Conservation (phyloP, 1,140 invertebrate genomes). For the Hermetia illucens region DNA sequence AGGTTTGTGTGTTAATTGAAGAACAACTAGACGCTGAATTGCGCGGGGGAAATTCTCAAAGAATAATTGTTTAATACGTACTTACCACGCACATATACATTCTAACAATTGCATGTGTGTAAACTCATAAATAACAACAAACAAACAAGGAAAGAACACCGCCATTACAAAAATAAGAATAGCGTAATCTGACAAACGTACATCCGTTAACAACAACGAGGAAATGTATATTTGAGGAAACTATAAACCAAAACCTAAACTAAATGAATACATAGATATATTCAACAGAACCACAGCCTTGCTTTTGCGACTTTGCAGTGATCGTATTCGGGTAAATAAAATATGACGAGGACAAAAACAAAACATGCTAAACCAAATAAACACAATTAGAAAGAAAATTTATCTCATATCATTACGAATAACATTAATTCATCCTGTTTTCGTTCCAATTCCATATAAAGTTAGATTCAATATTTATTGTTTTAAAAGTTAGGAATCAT, state of each 20-base stretch:
- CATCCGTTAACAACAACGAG: too few relatives aligned
- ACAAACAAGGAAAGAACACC: background rate
- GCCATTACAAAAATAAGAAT: background rate
- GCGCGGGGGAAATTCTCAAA: too few relatives aligned
- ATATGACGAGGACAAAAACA: background rate
- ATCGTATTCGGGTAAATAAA: background rate
- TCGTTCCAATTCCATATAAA: background rate
- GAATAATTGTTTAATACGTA: too few relatives aligned
- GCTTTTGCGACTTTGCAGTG: constrained; percentile 2
- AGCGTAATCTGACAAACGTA: too few relatives aligned
- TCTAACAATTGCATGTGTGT: too few relatives aligned
- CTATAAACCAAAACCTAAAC: background rate
- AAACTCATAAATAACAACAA: background rate
- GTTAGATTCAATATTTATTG: background rate
- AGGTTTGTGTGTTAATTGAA: too few relatives aligned
- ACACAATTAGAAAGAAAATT: too few relatives aligned
- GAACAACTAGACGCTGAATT: too few relatives aligned
- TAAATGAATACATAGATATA: background rate
- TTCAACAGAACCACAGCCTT: too few relatives aligned
- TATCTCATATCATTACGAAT: too few relatives aligned
- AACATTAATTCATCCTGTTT: too few relatives aligned
- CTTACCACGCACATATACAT: too few relatives aligned
- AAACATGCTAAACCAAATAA: background rate
- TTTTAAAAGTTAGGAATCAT: background rate
- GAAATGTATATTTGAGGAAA: background rate